Evolutionary conservation across 1,140 invertebrate genomes (phyloP), one percentile per base, ranked within the genome.

Genomic region (Aradophagus sp.): DNA sequence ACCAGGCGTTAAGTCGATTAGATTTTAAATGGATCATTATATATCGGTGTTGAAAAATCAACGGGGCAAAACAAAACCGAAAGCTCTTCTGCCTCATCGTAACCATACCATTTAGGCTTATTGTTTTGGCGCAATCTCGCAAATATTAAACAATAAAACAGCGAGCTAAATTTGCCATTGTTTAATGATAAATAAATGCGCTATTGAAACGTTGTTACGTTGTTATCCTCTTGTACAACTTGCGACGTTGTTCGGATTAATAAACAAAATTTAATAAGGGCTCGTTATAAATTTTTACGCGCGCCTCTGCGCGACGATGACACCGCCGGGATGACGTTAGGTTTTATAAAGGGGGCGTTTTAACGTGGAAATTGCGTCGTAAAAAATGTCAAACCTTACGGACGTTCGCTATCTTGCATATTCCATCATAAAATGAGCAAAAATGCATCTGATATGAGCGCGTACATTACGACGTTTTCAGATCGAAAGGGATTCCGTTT

Each of bases 351-450:
- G 48, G 66, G 31, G 19, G 50, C 12, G n/a, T 42, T 69, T 70
- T 38, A 56, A 52, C 56, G 11, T 35, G 17, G 50, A 69, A 69
- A 62, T 59, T 69, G 19, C 58, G 31, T 70, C 66, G 45, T 56
- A 63, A 70, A 70, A 63, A 70, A 70, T 39, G 35, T 69, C 42
- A 59, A 62, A 48, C 56, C 56, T 62, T 50, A 48, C 66, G 41
- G 34, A 62, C 35, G 35, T 62, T 62, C 48, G 31, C 47, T 62
- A 62, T 69, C 66, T 62, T 42, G 20, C 47, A 50, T 62, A 50
- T 69, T 62, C 58, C 48, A 50, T 56, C 66, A 52, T 55, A 69
- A 62, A 62, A 58, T 61, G 41, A 55, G 38, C 42, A n/a, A 56
- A 42, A 62, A 32, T 55, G 42, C 50, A 42, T 47, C 17, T 50